Percentiles rank a stretch among this genome's conserved stretches.
Conservation (phyloP, 2,113 vertebrate species). For the Thermophis baileyi region DNA sequence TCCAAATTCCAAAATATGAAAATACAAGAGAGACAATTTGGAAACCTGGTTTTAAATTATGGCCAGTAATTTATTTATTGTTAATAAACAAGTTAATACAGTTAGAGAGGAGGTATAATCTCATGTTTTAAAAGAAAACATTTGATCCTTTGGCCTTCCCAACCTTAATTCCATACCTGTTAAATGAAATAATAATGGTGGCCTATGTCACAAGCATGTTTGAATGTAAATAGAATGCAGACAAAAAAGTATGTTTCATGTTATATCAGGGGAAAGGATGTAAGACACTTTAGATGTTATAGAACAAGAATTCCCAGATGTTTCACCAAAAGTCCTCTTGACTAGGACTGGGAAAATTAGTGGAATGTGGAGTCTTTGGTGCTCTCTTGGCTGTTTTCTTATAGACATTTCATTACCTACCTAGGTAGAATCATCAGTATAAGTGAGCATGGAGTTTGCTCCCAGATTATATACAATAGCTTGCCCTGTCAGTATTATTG, state of each 20-base stretch:
- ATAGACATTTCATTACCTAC: not conserved
- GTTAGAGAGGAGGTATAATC: not conserved
- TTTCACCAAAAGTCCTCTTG: not conserved
- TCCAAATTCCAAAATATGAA: not conserved
- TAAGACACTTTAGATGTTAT: not conserved
- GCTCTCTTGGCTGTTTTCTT: not conserved
- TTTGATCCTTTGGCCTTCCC: not conserved
- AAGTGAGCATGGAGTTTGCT: not conserved
- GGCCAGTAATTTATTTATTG: too few relatives aligned
- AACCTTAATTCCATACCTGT: not conserved
- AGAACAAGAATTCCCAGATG: not conserved
- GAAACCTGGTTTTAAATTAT: not conserved
- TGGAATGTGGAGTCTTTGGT: not conserved
- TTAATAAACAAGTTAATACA: not conserved
- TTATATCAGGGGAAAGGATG: not conserved
- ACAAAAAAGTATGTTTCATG: not conserved
- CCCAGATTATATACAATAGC: not conserved
- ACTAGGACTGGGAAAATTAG: not conserved
- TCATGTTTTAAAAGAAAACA: not conserved
- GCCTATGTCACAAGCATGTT: not conserved
- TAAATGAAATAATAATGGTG: not conserved
- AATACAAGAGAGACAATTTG: not conserved
- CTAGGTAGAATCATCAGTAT: not conserved
- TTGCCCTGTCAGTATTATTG: not conserved
- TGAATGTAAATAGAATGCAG: not conserved